phyloP scores from a whole-genome alignment of 1,140 invertebrate genomes.

The Aplysia californica region DNA sequence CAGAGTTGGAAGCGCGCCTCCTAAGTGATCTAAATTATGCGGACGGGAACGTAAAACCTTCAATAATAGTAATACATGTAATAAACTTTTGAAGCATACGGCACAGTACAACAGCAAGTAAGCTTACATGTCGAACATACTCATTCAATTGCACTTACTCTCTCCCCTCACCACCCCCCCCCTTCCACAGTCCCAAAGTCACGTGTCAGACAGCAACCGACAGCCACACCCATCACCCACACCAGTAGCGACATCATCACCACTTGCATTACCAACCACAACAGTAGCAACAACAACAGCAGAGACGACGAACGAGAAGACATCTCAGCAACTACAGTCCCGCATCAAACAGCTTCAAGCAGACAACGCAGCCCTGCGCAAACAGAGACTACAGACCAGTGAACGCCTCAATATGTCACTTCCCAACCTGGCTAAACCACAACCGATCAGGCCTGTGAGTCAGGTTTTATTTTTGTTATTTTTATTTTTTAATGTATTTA shows the following conservation, averaged over 20 bases:
- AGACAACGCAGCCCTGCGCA: conserved; percentile 45
- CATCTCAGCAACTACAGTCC: conserved; percentile 27
- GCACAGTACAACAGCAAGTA: too few relatives aligned
- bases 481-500: too few relatives aligned
- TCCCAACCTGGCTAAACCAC: conserved; percentile 40
- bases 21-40: too few relatives aligned
- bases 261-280: not conserved
- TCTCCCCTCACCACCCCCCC: not conserved
- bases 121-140: too few relatives aligned
- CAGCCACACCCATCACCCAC: not conserved
- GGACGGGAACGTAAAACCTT: too few relatives aligned
- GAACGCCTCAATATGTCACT: conserved; percentile 31
- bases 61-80: too few relatives aligned
- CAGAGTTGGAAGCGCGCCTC: too few relatives aligned
- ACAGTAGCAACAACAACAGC: conserved; percentile 3
- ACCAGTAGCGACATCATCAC: not conserved
- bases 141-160: too few relatives aligned
- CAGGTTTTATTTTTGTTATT: not conserved
- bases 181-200: conserved; percentile 3
- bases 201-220: not conserved
- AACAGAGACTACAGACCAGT: conserved; percentile 34
- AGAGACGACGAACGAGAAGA: not conserved
- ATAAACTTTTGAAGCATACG: too few relatives aligned
- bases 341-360: conserved; percentile 43
- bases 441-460: conserved; percentile 32